A percentile compares a stretch with the other conserved stretches of the same genome.
phyloP scores from a whole-genome alignment of 2,797 vertebrate species.

The Paguma larvata region DNA sequence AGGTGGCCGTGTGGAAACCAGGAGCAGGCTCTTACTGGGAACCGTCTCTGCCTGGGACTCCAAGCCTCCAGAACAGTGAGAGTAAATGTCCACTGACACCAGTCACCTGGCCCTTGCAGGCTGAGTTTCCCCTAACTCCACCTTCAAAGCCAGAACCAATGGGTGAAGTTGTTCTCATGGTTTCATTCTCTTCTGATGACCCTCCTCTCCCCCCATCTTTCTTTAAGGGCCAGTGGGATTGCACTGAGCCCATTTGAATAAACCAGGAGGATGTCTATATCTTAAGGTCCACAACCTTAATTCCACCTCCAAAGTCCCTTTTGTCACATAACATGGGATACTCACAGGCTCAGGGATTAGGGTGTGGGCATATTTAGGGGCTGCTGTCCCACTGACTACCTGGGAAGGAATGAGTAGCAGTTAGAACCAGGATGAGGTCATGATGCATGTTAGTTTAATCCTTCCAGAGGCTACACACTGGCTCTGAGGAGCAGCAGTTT shows the following conservation, averaged over 20 bases:
- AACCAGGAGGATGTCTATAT: too few relatives aligned
- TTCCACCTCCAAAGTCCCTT: neutral
- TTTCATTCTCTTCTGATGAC: too few relatives aligned
- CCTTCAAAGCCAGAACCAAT: neutral
- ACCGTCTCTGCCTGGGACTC: too few relatives aligned
- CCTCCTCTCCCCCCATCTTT: neutral
- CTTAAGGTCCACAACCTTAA: too few relatives aligned
- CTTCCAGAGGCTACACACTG: fast-evolving
- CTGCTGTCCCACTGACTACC: neutral
- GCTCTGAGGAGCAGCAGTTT: neutral
- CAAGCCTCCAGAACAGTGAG: neutral
- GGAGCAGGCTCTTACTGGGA: neutral
- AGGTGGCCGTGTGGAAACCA: neutral
- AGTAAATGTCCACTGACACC: neutral
- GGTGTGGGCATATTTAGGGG: too few relatives aligned
- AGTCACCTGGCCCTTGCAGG: neutral
- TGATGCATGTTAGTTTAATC: too few relatives aligned
- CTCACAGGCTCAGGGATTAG: neutral
- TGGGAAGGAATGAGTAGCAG: too few relatives aligned
- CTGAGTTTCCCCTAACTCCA: neutral
- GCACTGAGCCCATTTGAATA: neutral
- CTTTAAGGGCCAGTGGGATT: neutral
- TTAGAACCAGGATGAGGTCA: neutral
- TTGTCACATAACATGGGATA: neutral
- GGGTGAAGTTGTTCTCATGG: neutral